Base-by-base conservation (phyloP, 2,888 invertebrate species). In the Steinernema scapterisci region DNA sequence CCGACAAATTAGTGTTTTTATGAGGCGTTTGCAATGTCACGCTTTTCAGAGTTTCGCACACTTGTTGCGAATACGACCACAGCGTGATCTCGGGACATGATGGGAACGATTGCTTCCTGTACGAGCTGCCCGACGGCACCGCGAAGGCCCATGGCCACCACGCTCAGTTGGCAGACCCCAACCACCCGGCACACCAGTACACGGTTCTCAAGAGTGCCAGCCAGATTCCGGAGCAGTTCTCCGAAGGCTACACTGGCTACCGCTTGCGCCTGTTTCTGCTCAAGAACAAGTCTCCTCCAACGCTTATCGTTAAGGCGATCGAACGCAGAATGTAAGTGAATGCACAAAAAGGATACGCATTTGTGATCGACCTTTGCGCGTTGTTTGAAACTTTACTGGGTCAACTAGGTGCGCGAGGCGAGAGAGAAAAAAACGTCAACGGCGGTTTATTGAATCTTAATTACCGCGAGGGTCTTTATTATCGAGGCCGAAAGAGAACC, bases 31-130 rank as follows among this genome's bases (percentile, higher is more conserved):
- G 16, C 16, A n/a, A 19, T 48, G 5, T 48, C 19, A 16, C 48
- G 48, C 48, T 48, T 48, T 82, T 31, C 75, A 86, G 86, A 51
- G 86, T 86, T 31, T 80, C 83, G 71, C 86, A 86, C 79, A 84
- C 84, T 43, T 86, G 86, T 76, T 86, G 86, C 71, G 81, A 83
- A 43, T 77, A 86, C 46, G 82, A 79, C 46, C 79, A 84, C 79
- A 45, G 80, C 81, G 70, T 76, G 7, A 79, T 84, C 51, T 79
- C 79, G 13, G 82, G 83, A 11, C 86, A 86, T 72, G 81, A 79
- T 25, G 86, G 85, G 25, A 86, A 86, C 74, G 86, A 86, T 72
- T 86, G 86, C 70, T 87, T 86, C 76, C 84, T 86, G 44, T 86
- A 86, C 71, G 86, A 87, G 72, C 76, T 86, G 63, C 86, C 86